Conservation (phyloP, 2,888 invertebrate species). For the Tribolium freemani region DNA sequence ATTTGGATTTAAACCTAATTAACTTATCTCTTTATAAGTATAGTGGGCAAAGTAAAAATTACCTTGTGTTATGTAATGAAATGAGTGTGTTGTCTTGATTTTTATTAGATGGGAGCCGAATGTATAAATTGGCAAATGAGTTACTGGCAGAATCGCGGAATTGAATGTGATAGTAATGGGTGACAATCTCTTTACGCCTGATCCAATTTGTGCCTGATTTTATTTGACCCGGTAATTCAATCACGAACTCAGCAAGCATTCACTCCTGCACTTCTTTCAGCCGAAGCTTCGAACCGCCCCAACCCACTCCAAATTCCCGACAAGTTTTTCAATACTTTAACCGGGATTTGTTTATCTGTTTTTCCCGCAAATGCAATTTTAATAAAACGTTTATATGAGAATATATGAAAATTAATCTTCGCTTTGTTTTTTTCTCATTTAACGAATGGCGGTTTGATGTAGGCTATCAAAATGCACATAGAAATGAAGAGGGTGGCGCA, state of each 20-base stretch:
- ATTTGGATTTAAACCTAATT: conserved; percentile 9
- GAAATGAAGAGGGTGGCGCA: conserved; percentile 59
- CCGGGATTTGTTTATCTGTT: neutral
- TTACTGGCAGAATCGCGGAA: conserved; percentile 53
- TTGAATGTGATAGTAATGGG: conserved; percentile 67
- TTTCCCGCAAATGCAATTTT: neutral
- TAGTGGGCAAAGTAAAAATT: no score
- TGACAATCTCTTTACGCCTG: conserved; percentile 66
- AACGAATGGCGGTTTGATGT: conserved; percentile 8
- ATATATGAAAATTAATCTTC: neutral
- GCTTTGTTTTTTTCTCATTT: neutral
- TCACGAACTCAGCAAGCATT: conserved; percentile 61
- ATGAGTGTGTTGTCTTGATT: neutral
- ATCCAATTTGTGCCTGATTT: conserved; percentile 67
- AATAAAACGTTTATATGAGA: neutral
- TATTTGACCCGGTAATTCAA: conserved; percentile 67
- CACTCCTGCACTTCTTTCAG: conserved; percentile 49
- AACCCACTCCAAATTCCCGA: conserved; percentile 22
- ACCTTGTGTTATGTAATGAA: no score
- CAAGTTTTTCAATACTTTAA: neutral
- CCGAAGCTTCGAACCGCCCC: conserved; percentile 15
- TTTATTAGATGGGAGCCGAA: conserved; percentile 23
- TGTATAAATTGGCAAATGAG: conserved; percentile 51
- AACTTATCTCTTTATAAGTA: no score
- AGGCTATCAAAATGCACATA: conserved; percentile 65